Evolutionary conservation across 2,113 vertebrate genomes (phyloP), one percentile per base, ranked within the genome.

Genomic region (Polypterus senegalus): DNA sequence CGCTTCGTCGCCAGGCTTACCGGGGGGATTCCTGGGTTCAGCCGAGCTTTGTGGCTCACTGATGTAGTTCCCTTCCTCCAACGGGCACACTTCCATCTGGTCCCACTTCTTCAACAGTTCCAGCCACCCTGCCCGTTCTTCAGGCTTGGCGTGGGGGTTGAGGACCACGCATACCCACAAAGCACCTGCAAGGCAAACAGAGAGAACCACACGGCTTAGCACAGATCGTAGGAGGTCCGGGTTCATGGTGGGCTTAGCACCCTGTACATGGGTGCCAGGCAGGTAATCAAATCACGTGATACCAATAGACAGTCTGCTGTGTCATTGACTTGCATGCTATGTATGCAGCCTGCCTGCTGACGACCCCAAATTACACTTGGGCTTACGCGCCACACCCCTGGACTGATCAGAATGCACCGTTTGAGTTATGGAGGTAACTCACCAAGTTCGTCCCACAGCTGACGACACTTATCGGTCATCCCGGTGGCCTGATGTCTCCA

Each of bases 381-480:
- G 27, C 27, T 27, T 27, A 27, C 27, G 27, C 27, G 27, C 27
- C 27, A 27, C 27, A 27, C 27, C 27, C 27, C 27, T 2, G 27
- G 27, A 27, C 27, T 2, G 27, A 27, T 27, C 49, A 51, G 46
- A 8, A 8, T 27, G 47, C 59, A 61, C 48, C 46, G 27, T 27
- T 51, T 51, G 48, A 45, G 53, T n/a, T n/a, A 52, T 48, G 9
- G 59, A 49, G 11, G 53, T 5, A 6, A 9, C 68, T 74, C 48
- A 83, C 81, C 82, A 10, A 83, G 67, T 63, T 84, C 82, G 4
- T 83, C 81, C 81, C 82, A 84, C 5, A 84, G 81, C 65, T 84
- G 81, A 48, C 81, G 70, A 66, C 82, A 81, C 66, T 79, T 79
- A 70, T 83, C 80, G 0, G 82, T 81, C 80, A 84, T 83, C 54